Evolutionary conservation across 2,113 vertebrate genomes (phyloP).

Genomic region (Paradoxurus hermaphroditus): DNA sequence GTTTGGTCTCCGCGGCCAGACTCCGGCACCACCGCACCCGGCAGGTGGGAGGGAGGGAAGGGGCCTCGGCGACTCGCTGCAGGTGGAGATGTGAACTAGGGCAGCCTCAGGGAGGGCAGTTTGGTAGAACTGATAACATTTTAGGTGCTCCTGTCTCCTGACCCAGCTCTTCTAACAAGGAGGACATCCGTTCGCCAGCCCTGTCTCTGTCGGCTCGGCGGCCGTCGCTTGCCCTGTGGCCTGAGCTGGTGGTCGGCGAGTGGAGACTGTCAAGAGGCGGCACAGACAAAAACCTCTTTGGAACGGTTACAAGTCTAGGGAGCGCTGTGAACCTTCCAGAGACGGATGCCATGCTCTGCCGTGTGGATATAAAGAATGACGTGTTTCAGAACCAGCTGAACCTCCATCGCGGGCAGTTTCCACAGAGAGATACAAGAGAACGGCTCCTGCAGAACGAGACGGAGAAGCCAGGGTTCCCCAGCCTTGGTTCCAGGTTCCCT

Average conservation of each 20-base stretch:
- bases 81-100: accelerated
- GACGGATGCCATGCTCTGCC: not conserved
- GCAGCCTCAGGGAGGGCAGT: not conserved
- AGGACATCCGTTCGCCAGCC: not conserved
- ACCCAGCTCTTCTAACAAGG: not conserved
- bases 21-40: not conserved
- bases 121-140: not conserved
- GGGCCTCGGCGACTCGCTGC: too few species aligned
- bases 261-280: not conserved
- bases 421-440: not conserved
- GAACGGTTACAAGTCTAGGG: not conserved
- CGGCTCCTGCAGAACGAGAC: not conserved
- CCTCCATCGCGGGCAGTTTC: not conserved
- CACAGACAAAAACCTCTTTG: not conserved
- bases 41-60: not conserved
- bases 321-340: not conserved
- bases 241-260: not conserved
- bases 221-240: not conserved
- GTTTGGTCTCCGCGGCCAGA: not conserved
- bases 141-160: too few species aligned
- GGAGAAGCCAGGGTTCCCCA: not conserved
- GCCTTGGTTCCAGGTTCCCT: not conserved
- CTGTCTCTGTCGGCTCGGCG: not conserved
- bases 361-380: not conserved
- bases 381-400: not conserved